A percentile compares a stretch with the other conserved stretches of the same genome.
Conservation (phyloP, 2,797 vertebrate species). For the Diceros bicornis region DNA sequence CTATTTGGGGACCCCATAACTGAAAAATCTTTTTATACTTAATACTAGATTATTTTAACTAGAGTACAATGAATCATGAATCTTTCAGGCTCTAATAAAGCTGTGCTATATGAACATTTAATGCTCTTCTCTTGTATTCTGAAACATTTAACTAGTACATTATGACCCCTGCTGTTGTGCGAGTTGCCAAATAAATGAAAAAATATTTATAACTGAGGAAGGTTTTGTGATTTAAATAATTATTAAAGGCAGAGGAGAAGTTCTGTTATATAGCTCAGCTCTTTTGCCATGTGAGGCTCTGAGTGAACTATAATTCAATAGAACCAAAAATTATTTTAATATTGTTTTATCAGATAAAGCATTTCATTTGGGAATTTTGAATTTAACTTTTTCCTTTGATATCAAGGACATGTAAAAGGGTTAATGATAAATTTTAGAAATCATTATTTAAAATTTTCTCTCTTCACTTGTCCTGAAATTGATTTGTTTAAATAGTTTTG, state of each 20-base stretch:
- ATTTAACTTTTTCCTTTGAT: slow-evolving; percentile 56
- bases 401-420: not conserved
- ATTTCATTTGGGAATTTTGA: slow-evolving; percentile 66
- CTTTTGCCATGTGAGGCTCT: not conserved
- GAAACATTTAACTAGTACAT: slow-evolving; percentile 20
- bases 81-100: slow-evolving; percentile 26
- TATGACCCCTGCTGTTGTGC: slow-evolving; percentile 73
- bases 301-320: not conserved
- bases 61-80: slow-evolving; percentile 49
- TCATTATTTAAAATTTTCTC: slow-evolving; percentile 38
- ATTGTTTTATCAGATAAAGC: slow-evolving; percentile 21
- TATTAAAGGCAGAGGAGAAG: not conserved
- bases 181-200: not conserved
- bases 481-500: slow-evolving; percentile 38
- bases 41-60: slow-evolving; percentile 64
- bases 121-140: slow-evolving; percentile 17
- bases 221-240: slow-evolving; percentile 35
- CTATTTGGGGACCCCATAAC: slow-evolving; percentile 39
- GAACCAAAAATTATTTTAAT: slow-evolving; percentile 36
- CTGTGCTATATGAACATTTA: slow-evolving; percentile 48
- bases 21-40: slow-evolving; percentile 51
- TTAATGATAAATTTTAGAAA: slow-evolving; percentile 51
- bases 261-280: not conserved
- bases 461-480: slow-evolving; percentile 12
- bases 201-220: not conserved